A percentile compares a stretch with the other conserved stretches of the same genome.
Evolutionary conservation across 2,888 invertebrate species (phyloP).

Genomic region (Eupithecia insigniata): DNA sequence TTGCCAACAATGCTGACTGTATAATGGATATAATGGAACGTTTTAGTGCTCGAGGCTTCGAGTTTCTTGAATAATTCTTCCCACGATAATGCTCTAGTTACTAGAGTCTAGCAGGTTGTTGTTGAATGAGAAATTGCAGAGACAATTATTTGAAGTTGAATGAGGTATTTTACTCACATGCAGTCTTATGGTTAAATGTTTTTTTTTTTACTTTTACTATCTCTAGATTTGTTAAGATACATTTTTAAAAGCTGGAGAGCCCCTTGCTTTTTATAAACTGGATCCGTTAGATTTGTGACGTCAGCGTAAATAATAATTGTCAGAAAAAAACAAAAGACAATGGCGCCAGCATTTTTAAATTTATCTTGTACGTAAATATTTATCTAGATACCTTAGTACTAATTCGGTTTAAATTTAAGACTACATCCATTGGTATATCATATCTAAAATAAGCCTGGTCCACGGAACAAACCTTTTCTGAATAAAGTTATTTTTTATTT

Average conservation of each 20-base stretch:
- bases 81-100: neutral
- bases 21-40: slow-evolving; percentile 15
- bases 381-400: neutral
- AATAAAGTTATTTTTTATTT: slow-evolving; percentile 41
- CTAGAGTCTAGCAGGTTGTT: too few relatives aligned
- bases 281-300: too few relatives aligned
- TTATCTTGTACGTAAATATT: too few relatives aligned
- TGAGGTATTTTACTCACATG: neutral
- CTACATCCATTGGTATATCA: neutral
- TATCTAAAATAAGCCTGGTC: neutral
- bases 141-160: neutral
- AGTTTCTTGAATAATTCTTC: slow-evolving; percentile 9
- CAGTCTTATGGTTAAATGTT: too few relatives aligned
- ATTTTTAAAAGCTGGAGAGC: too few relatives aligned
- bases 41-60: neutral
- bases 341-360: too few relatives aligned
- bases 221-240: too few relatives aligned
- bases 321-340: too few relatives aligned
- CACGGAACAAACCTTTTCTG: neutral
- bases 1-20: slow-evolving; percentile 27
- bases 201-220: neutral
- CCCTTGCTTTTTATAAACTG: too few relatives aligned
- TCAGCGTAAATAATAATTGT: too few relatives aligned
- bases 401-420: neutral
- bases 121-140: neutral